phyloP scores from a whole-genome alignment of 2,113 vertebrate genomes.

The Reinhardtius hippoglossoides region DNA sequence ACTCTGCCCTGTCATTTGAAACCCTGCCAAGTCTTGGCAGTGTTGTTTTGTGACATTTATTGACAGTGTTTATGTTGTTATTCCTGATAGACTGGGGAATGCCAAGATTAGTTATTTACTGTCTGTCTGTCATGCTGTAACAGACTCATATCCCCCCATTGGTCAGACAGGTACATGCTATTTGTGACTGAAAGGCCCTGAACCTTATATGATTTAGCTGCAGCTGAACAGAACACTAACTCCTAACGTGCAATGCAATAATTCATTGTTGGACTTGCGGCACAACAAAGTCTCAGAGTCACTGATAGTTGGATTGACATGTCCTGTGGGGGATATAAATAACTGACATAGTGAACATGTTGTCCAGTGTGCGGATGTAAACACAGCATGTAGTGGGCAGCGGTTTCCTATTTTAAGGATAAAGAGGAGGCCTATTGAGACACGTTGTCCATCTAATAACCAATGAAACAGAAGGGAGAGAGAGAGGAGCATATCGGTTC shows the following conservation, averaged over 20 bases:
- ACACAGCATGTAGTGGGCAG: neutral
- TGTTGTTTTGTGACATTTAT: neutral
- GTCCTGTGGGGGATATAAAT: slow-evolving; percentile 59
- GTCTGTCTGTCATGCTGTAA: neutral
- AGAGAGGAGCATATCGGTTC: neutral
- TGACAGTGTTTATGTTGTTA: neutral
- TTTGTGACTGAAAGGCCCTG: neutral
- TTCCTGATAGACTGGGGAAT: neutral
- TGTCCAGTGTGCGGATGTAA: slow-evolving; percentile 10
- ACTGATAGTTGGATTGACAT: slow-evolving; percentile 9
- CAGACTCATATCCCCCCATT: too few relatives aligned
- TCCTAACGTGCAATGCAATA: neutral
- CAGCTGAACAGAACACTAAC: neutral
- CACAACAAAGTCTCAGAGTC: neutral
- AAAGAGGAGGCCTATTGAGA: neutral
- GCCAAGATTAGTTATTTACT: neutral
- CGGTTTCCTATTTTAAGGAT: neutral
- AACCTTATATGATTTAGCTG: neutral
- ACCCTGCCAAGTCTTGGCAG: neutral
- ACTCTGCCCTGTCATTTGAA: neutral
- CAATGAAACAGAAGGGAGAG: neutral
- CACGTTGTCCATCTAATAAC: neutral
- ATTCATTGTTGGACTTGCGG: neutral
- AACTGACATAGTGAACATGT: slow-evolving; percentile 50
- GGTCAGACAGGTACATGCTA: neutral